Base-by-base conservation (phyloP, 2,113 vertebrate species). In the Oryzias celebensis region DNA sequence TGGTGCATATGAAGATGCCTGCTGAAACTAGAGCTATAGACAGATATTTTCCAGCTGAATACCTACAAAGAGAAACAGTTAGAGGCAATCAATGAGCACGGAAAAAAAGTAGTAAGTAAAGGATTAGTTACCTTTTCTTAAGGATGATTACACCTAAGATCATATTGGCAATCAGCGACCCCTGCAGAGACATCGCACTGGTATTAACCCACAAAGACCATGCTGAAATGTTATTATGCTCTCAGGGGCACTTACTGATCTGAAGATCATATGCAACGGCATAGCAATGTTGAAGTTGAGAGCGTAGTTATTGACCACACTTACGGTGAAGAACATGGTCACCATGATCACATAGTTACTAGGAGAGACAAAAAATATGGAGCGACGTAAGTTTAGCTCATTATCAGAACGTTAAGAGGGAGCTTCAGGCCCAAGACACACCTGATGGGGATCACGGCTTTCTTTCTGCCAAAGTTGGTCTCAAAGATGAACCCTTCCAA, bases 261-360 rank as follows among this genome's bases (percentile, higher is more conserved):
- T 91, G 85, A 99, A 99, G 86, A 99, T 98, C 97, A 99, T 99
- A 76, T 99, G 97, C 71, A 99, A 83, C 0, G 97, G 97, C 97
- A 99, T 98, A 28, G 96, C 92, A 0, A 99, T 98, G 79, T 96
- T 97, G 74, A 98, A 93, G 73, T 98, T 98, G 68, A 99, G 93
- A 50, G 96, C 95, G 0, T 98, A 99, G 87, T 99, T 99, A 89
- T 99, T 99, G 71, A 98, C 91, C 78, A 98, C 95, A 0, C 95
- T 99, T 83, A 98, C 92, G 0, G 95, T 94, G 90, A 99, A 98
- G 91, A 98, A 99, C 97, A 99, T 99, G 53, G 93, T 90, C 58
- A 99, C 97, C 97, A 98, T 99, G 46, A 94, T 75, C 17, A 92
- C 77, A 14, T 98, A 99, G 68, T 95, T 94, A 28, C 97, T 99